phyloP scores from a whole-genome alignment of 2,113 vertebrate species.

The Uria lomvia region DNA sequence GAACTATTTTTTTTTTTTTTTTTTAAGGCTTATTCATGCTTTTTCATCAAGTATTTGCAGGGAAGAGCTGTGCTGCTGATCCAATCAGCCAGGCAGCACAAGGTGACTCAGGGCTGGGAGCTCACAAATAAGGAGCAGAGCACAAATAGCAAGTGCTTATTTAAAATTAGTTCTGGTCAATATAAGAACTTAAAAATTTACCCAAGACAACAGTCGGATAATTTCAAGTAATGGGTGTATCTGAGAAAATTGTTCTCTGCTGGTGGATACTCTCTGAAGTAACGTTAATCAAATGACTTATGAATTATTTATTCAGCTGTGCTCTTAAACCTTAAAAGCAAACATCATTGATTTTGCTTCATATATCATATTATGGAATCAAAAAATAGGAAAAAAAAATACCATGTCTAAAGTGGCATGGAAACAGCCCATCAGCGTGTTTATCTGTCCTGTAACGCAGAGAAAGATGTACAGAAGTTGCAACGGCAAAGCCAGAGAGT shows the following conservation, averaged over 20 bases:
- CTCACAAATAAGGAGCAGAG: neutral
- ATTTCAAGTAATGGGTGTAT: neutral
- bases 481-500: neutral
- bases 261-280: neutral
- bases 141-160: neutral
- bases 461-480: neutral
- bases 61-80: neutral
- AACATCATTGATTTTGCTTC: neutral
- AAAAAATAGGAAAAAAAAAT: neutral
- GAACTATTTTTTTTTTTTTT: neutral
- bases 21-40: neutral
- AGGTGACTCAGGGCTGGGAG: neutral
- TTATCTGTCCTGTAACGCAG: neutral
- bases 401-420: neutral
- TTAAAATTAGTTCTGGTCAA: constrained; percentile 21
- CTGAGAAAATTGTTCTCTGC: neutral
- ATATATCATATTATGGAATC: neutral
- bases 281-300: neutral
- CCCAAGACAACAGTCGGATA: neutral
- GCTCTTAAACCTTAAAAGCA: neutral
- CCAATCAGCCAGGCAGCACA: neutral
- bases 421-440: neutral
- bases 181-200: neutral
- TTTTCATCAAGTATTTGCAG: neutral
- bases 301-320: constrained; percentile 8